phyloP scores from a whole-genome alignment of 2,113 vertebrate species.

The Archilochus colubris region DNA sequence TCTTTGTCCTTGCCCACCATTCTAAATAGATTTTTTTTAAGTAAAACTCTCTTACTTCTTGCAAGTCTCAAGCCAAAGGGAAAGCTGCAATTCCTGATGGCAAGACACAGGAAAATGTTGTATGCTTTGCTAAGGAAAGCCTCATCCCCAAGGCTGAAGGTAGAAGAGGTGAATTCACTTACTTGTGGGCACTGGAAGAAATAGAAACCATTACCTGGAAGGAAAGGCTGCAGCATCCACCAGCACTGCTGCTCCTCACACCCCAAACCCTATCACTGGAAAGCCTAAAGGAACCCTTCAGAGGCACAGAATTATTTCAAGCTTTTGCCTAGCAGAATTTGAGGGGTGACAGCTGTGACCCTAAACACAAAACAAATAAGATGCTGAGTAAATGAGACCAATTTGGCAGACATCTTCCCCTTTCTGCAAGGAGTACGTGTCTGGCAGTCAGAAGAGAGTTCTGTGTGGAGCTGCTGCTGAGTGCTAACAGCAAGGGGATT shows the following conservation, averaged over 20 bases:
- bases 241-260: neutral
- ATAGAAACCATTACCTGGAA: neutral
- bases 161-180: neutral
- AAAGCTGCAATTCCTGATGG: neutral
- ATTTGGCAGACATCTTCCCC: neutral
- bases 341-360: neutral
- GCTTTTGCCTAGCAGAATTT: neutral
- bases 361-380: neutral
- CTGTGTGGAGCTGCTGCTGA: neutral
- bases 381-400: neutral
- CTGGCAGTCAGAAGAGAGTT: neutral
- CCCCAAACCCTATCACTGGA: too few species aligned
- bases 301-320: neutral
- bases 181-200: neutral
- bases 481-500: neutral
- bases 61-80: neutral
- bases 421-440: neutral
- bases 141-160: neutral
- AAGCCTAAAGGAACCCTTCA: neutral
- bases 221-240: neutral
- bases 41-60: neutral
- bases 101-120: accelerated
- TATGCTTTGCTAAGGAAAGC: neutral
- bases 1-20: neutral
- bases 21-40: neutral